These are phyloP conservation scores for Ginglymostoma cirratum DNA, from an alignment of 2,113 vertebrate species.

Conservation along the genomic window DNA sequence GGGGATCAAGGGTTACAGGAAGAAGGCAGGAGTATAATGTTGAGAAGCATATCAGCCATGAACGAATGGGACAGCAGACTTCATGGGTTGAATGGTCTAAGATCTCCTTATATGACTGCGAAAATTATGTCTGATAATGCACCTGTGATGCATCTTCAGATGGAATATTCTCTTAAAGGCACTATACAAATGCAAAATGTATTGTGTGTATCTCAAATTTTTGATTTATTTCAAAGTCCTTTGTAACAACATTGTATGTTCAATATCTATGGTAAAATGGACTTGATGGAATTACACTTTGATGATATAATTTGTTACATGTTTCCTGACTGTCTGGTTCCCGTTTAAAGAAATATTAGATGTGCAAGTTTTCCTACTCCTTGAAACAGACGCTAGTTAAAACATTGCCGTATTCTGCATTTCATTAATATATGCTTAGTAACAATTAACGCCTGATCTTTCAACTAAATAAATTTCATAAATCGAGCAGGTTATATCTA, in stretches of 20 bases:
- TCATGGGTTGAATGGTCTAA: not conserved
- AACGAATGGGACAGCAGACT: too few relatives aligned
- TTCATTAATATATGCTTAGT: too few relatives aligned
- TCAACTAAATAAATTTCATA: not conserved
- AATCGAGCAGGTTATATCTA: too few relatives aligned
- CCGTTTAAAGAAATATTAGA: not conserved
- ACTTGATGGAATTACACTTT: not conserved
- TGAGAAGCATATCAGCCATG: too few relatives aligned
- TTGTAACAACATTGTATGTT: not conserved
- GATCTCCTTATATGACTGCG: not conserved
- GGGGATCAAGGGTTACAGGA: too few relatives aligned
- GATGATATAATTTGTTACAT: not conserved
- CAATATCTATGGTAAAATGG: not conserved
- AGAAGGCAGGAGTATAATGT: too few relatives aligned
- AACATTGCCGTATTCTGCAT: not conserved
- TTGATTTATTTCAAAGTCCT: not conserved
- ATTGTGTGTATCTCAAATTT: not conserved
- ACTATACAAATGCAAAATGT: not conserved
- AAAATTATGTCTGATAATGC: not conserved
- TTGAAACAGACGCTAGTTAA: not conserved
- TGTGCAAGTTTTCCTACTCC: not conserved
- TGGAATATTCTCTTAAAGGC: not conserved
- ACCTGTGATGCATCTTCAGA: not conserved
- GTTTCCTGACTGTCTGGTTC: not conserved
- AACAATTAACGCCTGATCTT: not conserved